A percentile compares a stretch with the other conserved stretches of the same genome.
phyloP scores from a whole-genome alignment of 2,113 vertebrate genomes.

The Podilymbus podiceps region DNA sequence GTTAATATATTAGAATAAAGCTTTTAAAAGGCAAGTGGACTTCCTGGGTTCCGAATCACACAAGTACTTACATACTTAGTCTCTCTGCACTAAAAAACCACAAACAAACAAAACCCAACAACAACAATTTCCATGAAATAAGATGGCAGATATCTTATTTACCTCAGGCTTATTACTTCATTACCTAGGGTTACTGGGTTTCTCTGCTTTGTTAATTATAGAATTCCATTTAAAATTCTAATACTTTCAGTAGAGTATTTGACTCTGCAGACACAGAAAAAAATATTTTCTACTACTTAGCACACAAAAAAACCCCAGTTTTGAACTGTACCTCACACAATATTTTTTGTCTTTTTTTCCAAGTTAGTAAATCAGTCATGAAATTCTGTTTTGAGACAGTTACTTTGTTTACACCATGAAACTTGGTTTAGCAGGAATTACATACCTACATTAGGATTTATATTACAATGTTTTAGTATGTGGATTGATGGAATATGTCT shows the following conservation, averaged over 20 bases:
- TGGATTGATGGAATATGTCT: not conserved
- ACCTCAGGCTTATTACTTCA: too few species aligned
- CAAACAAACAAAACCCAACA: fast-evolving
- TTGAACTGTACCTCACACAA: not conserved
- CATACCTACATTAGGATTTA: not conserved
- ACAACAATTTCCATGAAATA: not conserved
- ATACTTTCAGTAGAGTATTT: not conserved
- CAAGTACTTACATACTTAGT: not conserved
- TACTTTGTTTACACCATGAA: not conserved
- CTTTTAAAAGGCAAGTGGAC: not conserved
- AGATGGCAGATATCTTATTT: not conserved
- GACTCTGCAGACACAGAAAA: not conserved
- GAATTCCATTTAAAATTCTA: not conserved
- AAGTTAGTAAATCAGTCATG: not conserved
- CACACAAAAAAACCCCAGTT: not conserved
- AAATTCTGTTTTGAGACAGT: not conserved
- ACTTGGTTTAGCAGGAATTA: not conserved
- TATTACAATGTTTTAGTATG: not conserved
- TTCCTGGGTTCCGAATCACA: not conserved
- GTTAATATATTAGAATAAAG: not conserved
- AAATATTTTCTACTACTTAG: not conserved
- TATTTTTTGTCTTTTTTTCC: not conserved
- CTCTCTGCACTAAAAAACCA: not conserved
- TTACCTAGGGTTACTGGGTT: not conserved
- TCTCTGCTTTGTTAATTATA: not conserved